Conservation (phyloP, 2,888 invertebrate species). For the Spodoptera exigua region DNA sequence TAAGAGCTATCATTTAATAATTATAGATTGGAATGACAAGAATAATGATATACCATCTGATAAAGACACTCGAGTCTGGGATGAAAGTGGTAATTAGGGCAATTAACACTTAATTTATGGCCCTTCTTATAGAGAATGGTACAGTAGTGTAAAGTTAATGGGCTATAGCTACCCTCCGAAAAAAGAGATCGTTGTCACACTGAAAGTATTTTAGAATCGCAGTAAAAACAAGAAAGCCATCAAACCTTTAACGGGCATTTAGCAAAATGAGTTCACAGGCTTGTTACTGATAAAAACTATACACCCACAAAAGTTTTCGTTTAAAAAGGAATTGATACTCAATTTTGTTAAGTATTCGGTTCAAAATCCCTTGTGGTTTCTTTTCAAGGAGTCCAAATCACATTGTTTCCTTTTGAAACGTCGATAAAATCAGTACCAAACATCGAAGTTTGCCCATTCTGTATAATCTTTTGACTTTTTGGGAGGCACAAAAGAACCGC, state of each 20-base stretch:
- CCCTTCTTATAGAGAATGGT: conserved; percentile 18
- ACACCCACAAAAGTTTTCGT: conserved; percentile 40
- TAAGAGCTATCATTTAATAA: conserved; percentile 23
- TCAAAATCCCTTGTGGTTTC: conserved; percentile 26
- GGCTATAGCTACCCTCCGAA: conserved; percentile 7
- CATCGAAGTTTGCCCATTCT: conserved; percentile 79
- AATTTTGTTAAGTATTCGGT: conserved; percentile 21
- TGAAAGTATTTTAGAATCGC: conserved; percentile 41
- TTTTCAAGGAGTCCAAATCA: conserved; percentile 43
- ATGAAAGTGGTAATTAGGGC: conserved; percentile 38
- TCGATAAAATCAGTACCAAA: conserved; percentile 81
- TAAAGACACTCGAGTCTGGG: conserved; percentile 15
- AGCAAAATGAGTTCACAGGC: conserved; percentile 73
- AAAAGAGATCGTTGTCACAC: conserved; percentile 42
- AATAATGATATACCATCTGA: conserved; percentile 13
- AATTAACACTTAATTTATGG: conserved; percentile 34
- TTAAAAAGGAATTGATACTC: conserved; percentile 7
- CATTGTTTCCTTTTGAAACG: conserved; percentile 69
- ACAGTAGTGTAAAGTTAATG: conserved; percentile 47
- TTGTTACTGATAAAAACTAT: conserved; percentile 66
- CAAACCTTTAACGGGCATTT: conserved; percentile 74
- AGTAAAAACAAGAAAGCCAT: conserved; percentile 75
- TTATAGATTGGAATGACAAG: conserved; percentile 18
- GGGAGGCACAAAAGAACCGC: conserved; percentile 82
- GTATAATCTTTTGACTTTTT: conserved; percentile 78